A percentile compares a stretch with the other conserved stretches of the same genome.
These are phyloP conservation scores for Suncus etruscus DNA, from an alignment of 2,113 vertebrate species.

Conservation along the genomic window DNA sequence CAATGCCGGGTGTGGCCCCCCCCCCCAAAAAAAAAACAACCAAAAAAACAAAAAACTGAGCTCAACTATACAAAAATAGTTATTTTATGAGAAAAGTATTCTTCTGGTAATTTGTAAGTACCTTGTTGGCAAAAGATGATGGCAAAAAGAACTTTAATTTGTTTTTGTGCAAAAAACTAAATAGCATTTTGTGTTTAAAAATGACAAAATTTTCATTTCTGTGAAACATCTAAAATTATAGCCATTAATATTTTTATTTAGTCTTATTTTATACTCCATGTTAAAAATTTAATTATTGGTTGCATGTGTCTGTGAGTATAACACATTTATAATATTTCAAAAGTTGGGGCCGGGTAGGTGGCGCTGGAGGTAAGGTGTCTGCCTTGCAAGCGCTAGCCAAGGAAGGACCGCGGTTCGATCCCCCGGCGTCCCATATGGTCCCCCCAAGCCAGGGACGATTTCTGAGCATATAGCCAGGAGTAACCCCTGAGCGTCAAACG, in stretches of 20 bases:
- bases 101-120: constrained; percentile 27
- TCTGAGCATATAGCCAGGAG: too few relatives aligned
- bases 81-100: constrained; percentile 33
- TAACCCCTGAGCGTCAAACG: too few relatives aligned
- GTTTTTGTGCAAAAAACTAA: constrained; percentile 33
- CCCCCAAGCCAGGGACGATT: too few relatives aligned
- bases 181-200: constrained; percentile 57
- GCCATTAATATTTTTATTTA: constrained; percentile 22
- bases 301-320: background rate
- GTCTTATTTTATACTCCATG: constrained; percentile 11
- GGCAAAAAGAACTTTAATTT: background rate
- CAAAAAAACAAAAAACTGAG: background rate
- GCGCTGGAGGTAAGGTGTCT: too few relatives aligned
- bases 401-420: too few relatives aligned
- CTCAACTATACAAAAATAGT: constrained; percentile 8
- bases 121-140: background rate
- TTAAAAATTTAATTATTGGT: background rate
- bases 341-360: too few relatives aligned
- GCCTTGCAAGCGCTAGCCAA: too few relatives aligned
- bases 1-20: too few relatives aligned
- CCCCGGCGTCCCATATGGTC: too few relatives aligned
- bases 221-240: constrained; percentile 44
- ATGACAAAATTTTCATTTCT: constrained; percentile 49
- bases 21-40: too few relatives aligned
- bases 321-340: too few relatives aligned